Conservation (phyloP, 2,113 vertebrate genomes). For the Sphyrna mokarran region DNA sequence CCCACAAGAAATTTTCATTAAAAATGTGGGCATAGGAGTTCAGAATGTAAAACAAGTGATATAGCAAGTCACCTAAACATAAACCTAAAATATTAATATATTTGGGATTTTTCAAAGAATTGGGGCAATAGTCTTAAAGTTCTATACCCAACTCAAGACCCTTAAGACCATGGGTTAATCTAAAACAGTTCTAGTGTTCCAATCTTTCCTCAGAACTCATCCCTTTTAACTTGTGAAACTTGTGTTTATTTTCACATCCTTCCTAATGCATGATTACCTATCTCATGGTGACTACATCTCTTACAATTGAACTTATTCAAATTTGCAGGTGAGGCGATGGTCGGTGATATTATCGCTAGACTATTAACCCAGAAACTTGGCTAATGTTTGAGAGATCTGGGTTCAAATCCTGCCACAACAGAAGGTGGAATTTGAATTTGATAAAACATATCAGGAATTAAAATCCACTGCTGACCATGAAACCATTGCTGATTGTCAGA, state of each 20-base stretch:
- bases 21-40: background rate
- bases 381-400: no score
- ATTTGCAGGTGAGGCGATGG: background rate
- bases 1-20: background rate
- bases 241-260: background rate
- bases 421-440: no score
- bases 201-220: background rate
- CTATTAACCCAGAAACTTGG: no score
- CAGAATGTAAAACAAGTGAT: background rate
- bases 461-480: no score
- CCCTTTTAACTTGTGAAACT: background rate
- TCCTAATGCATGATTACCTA: background rate
- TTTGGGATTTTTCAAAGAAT: no score
- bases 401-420: no score
- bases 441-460: no score
- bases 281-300: background rate
- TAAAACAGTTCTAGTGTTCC: background rate
- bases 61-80: background rate
- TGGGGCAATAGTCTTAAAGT: background rate
- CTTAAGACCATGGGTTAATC: background rate
- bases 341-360: no score
- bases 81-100: background rate
- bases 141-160: background rate
- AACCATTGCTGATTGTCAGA: no score
- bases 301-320: background rate